Evolutionary conservation across 2,113 vertebrate species (phyloP), one percentile per base, ranked within the genome.

Genomic region (Megaceryle maxima): DNA sequence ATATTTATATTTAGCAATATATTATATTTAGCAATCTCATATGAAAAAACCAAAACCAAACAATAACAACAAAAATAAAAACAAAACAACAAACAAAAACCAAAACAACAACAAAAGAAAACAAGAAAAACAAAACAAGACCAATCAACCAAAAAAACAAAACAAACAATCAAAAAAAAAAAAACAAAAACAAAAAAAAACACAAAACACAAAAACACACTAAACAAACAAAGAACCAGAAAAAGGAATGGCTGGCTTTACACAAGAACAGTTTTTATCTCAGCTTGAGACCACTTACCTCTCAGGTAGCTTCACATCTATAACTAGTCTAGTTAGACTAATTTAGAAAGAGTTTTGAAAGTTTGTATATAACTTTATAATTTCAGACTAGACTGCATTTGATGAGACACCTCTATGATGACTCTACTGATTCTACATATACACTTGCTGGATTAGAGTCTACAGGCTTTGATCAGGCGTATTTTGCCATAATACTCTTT

Each of bases 401-500:
- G 39, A 76, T 90, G 63, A 48, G 67, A 70, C 56, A 67, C 12
- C 16, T 76, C 25, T 62, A 57, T 73, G 41, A 64, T 76, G 69
- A 82, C 76, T 89, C 66, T 64, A 39, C 57, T 76, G 70, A 85
- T 79, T 89, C 57, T 60, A 35, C 57, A 60, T n/a, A 7, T 19
- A 85, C 50, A 92, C 16, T 77, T 75, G 41, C 63, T 92, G 86
- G 64, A 78, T 91, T 88, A 77, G 51, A 80, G 63, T 51, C 55
- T 59, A 9, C 64, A 75, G 46, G 55, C 86, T 97, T 92, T 95
- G 88, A 83, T 90, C 72, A 75, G 60, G 51, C 51, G 26, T 64
- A 46, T 78, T 94, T 83, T 87, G 62, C 80, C 59, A n/a, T 78
- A 91, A 91, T 72, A 72, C 64, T 81, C 25, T 88, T 92, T 67